phyloP scores from a whole-genome alignment of 2,113 vertebrate species.

The Chlamydotis undulata region DNA sequence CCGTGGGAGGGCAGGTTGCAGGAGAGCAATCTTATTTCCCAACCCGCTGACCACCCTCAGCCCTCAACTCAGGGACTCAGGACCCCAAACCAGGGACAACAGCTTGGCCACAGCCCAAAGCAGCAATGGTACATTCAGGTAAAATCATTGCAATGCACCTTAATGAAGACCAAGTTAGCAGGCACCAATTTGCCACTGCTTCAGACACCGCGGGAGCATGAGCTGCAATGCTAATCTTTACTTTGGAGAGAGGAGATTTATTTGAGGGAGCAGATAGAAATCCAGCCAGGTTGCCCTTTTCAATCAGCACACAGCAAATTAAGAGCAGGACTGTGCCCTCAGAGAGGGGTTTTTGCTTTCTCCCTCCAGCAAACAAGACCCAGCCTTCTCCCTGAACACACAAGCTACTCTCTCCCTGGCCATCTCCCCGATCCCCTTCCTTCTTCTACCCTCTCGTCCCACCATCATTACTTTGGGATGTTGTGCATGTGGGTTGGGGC shows the following conservation, averaged over 20 bases:
- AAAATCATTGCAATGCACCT: neutral
- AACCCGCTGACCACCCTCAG: neutral
- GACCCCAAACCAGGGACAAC: neutral
- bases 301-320: neutral
- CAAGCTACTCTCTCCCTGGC: neutral
- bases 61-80: neutral
- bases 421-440: neutral
- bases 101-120: neutral
- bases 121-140: neutral
- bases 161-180: neutral
- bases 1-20: accelerated
- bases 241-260: neutral
- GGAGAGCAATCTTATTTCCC: neutral
- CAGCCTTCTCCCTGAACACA: neutral
- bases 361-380: neutral
- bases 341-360: neutral
- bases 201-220: neutral
- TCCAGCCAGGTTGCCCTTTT: neutral
- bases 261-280: neutral
- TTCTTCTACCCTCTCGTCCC: neutral
- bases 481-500: neutral
- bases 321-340: neutral
- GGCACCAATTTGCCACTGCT: neutral
- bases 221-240: neutral
- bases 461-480: neutral